Conservation (phyloP, 2,888 invertebrate species). For the Erebia aethiops region DNA sequence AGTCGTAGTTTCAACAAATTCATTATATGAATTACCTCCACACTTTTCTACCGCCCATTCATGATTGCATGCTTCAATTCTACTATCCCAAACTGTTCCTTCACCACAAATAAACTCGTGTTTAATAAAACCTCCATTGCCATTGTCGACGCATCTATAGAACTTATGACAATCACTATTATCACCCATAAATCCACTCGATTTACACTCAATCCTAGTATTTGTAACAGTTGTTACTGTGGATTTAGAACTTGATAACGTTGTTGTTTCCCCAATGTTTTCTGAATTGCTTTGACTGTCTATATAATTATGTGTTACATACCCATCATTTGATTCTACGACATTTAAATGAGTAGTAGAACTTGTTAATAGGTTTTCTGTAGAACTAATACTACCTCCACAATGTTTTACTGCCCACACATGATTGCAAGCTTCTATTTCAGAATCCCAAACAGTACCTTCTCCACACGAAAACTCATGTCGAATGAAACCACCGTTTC, state of each 20-base stretch:
- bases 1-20: slow-evolving; percentile 40
- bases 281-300: slow-evolving; percentile 30
- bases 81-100: slow-evolving; percentile 87
- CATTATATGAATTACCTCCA: slow-evolving; percentile 40
- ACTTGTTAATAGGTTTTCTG: slow-evolving; percentile 28
- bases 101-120: slow-evolving; percentile 85
- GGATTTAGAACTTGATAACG: background rate
- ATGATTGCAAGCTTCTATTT: slow-evolving; percentile 83
- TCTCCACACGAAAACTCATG: slow-evolving; percentile 86
- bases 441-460: slow-evolving; percentile 85
- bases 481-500: slow-evolving; percentile 81
- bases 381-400: slow-evolving; percentile 20
- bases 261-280: slow-evolving; percentile 33
- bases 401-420: slow-evolving; percentile 58
- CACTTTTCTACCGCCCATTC: slow-evolving; percentile 49
- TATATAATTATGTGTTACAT: slow-evolving; percentile 20
- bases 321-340: slow-evolving; percentile 17
- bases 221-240: background rate
- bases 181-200: slow-evolving; percentile 88
- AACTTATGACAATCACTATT: slow-evolving; percentile 87
- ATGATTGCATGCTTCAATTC: slow-evolving; percentile 78
- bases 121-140: slow-evolving; percentile 71
- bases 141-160: slow-evolving; percentile 86
- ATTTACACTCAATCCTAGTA: slow-evolving; percentile 59
- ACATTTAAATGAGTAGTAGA: slow-evolving; percentile 18